Percentiles rank a stretch among this genome's conserved stretches.
Evolutionary conservation across 2,797 vertebrate species (phyloP).

Genomic region (Austrolebias charrua): DNA sequence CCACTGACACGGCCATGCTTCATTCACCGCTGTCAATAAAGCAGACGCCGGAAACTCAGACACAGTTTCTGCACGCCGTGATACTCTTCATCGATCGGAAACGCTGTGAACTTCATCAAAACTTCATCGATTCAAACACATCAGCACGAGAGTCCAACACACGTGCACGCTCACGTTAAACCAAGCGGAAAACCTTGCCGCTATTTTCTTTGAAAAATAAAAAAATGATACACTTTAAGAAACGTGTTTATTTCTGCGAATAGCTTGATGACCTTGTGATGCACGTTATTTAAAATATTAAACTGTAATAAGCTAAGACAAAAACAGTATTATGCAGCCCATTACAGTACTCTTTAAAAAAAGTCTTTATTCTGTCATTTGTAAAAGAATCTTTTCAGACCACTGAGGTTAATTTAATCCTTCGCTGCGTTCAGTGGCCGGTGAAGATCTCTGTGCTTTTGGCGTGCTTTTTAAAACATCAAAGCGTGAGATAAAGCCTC

Average conservation of each 20-base stretch:
- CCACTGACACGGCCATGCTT: slow-evolving; percentile 49
- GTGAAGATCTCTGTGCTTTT: slow-evolving; percentile 13
- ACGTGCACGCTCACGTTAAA: background rate
- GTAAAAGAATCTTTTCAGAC: background rate
- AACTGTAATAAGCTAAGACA: background rate
- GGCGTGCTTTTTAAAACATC: slow-evolving; percentile 18
- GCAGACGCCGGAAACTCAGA: slow-evolving; percentile 44
- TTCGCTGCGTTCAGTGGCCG: slow-evolving; percentile 9
- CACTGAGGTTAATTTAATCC: slow-evolving; percentile 21
- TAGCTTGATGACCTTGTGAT: background rate
- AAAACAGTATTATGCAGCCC: background rate
- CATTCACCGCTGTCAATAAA: slow-evolving; percentile 58
- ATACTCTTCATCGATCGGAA: slow-evolving; percentile 33
- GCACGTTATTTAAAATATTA: background rate
- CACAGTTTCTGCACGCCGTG: slow-evolving; percentile 14
- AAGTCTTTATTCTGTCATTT: slow-evolving; percentile 9
- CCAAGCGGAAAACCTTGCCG: background rate
- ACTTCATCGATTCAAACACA: slow-evolving; percentile 28
- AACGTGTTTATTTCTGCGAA: background rate
- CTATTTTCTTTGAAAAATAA: background rate
- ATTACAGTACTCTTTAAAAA: slow-evolving; percentile 6
- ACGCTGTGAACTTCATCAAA: slow-evolving; percentile 40
- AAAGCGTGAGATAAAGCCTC: slow-evolving; percentile 16
- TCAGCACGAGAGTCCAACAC: background rate
- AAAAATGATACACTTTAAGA: background rate